Conservation (phyloP, 2,113 vertebrate species). For the Peromyscus californicus region DNA sequence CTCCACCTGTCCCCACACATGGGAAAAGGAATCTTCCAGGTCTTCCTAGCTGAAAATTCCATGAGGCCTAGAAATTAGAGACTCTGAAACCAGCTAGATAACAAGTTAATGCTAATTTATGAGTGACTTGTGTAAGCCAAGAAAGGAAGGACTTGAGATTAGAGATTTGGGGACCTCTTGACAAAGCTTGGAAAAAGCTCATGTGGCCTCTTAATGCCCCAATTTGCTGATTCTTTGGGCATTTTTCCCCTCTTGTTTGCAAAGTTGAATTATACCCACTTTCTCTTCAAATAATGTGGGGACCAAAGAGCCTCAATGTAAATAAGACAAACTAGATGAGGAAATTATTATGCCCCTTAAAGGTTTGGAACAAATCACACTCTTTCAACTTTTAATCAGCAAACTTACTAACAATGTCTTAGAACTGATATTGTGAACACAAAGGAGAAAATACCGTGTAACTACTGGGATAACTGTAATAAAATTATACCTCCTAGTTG, state of each 20-base stretch:
- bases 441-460: not conserved
- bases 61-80: slow-evolving; percentile 43
- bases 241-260: slow-evolving; percentile 22
- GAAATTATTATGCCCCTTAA: not conserved
- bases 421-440: not conserved
- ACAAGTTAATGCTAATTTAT: slow-evolving; percentile 66
- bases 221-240: slow-evolving; percentile 24
- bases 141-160: slow-evolving; percentile 52
- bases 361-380: not conserved
- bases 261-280: slow-evolving; percentile 51
- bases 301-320: not conserved
- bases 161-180: slow-evolving; percentile 37
- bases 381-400: not conserved
- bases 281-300: not conserved
- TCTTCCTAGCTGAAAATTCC: slow-evolving; percentile 54
- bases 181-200: slow-evolving; percentile 26
- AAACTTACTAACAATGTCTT: not conserved
- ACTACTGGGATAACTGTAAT: not conserved
- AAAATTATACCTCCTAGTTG: not conserved
- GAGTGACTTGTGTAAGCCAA: slow-evolving; percentile 52
- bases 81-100: slow-evolving; percentile 51
- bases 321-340: not conserved
- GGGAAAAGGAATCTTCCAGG: slow-evolving; percentile 37
- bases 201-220: not conserved
- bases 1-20: not conserved